Conservation (phyloP, 35 echinoderm and acorn worm species). For the Lytechinus pictus region DNA sequence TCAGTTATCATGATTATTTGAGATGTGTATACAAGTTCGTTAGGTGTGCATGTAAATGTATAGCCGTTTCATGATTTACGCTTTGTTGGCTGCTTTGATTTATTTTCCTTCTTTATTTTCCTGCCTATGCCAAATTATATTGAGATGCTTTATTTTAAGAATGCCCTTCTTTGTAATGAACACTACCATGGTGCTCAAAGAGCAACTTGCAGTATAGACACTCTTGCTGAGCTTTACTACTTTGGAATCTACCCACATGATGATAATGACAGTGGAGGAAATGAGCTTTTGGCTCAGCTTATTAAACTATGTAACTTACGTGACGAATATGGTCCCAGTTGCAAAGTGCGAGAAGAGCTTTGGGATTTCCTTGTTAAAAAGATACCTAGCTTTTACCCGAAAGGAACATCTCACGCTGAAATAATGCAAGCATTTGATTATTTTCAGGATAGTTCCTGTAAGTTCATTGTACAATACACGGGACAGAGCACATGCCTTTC, state of each 20-base stretch:
- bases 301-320: not conserved
- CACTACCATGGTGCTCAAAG: conserved; percentile 21
- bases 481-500: not conserved
- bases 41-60: too few species aligned
- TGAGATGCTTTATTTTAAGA: not conserved
- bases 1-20: too few species aligned
- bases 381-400: not conserved
- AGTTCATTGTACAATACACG: not conserved
- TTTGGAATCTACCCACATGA: conserved; percentile 14
- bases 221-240: conserved; percentile 7
- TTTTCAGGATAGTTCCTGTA: conserved; percentile 4
- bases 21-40: too few species aligned
- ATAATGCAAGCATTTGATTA: not conserved
- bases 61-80: too few species aligned
- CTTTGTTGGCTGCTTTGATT: too few species aligned
- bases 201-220: conserved; percentile 10
- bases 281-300: not conserved
- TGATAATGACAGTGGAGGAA: not conserved
- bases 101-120: too few species aligned
- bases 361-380: not conserved
- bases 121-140: not conserved
- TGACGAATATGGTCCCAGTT: not conserved
- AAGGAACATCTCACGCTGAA: not conserved
- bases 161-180: not conserved
- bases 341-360: not conserved